Conservation (phyloP, 2,113 vertebrate species). For the Lethenteron camtschaticum region DNA sequence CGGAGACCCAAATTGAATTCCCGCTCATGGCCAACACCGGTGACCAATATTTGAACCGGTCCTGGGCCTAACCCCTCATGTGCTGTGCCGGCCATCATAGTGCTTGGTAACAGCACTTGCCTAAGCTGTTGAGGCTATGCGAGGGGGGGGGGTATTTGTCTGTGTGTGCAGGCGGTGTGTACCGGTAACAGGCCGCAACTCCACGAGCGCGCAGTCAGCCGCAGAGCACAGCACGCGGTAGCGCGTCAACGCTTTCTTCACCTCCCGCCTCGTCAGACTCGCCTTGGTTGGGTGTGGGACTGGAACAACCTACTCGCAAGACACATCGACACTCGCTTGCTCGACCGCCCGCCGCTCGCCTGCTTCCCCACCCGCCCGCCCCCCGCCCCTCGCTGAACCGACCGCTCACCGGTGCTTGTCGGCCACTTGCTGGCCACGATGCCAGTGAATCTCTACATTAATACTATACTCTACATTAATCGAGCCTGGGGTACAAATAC, state of each 20-base stretch:
- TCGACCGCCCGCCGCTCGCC: neutral
- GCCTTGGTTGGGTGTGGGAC: slow-evolving; percentile 17
- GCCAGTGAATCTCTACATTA: neutral
- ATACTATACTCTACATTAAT: too few relatives aligned
- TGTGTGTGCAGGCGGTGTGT: too few relatives aligned
- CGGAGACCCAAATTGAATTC: too few relatives aligned
- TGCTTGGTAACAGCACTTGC: too few relatives aligned
- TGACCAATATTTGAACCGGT: too few relatives aligned
- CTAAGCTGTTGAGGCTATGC: too few relatives aligned
- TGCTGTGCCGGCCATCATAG: too few relatives aligned
- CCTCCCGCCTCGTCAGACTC: slow-evolving; percentile 20
- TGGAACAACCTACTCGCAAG: slow-evolving; percentile 19
- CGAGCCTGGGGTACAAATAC: too few relatives aligned
- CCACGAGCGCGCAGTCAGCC: slow-evolving; percentile 23
- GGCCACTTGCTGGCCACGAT: neutral
- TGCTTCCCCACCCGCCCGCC: neutral
- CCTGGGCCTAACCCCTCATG: too few relatives aligned
- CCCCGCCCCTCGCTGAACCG: neutral
- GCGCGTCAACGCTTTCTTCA: slow-evolving; percentile 23
- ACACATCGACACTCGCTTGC: neutral
- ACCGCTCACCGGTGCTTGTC: neutral
- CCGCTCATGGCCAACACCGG: too few relatives aligned
- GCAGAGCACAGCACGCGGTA: slow-evolving; percentile 19
- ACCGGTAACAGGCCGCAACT: slow-evolving; percentile 24
- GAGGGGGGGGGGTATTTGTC: too few relatives aligned